These are phyloP conservation scores for Coenobita brevimanus DNA, from an alignment of 1,140 invertebrate genomes.

Conservation along the genomic window DNA sequence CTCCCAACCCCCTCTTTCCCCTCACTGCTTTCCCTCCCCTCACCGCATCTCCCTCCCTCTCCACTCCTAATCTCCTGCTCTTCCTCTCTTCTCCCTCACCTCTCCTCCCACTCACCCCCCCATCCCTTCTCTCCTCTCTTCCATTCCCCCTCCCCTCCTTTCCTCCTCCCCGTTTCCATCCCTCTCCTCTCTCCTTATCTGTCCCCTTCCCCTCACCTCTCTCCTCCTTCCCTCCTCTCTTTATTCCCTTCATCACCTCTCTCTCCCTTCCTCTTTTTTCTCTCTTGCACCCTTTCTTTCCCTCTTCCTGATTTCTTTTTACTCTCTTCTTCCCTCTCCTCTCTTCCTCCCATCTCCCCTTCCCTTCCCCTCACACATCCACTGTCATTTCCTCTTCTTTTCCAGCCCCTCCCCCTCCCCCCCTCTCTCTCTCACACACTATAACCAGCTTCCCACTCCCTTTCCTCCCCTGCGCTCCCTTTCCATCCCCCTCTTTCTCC, in stretches of 20 bases:
- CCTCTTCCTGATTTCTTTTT: neutral
- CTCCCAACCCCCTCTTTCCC: too few relatives aligned
- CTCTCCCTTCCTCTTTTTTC: neutral
- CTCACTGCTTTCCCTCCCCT: too few relatives aligned
- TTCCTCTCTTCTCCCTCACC: too few relatives aligned
- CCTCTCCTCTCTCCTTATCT: neutral
- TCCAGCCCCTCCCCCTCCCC: neutral
- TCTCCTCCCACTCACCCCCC: too few relatives aligned
- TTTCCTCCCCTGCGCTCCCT: neutral
- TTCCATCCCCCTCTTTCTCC: neutral
- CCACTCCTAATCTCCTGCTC: too few relatives aligned
- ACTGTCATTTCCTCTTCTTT: constrained; percentile 12
- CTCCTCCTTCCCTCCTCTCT: neutral
- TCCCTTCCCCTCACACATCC: neutral
- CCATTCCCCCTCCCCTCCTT: neutral
- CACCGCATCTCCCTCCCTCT: too few relatives aligned
- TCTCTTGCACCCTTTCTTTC: neutral
- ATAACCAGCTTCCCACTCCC: constrained; percentile 8
- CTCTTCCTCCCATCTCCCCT: neutral
- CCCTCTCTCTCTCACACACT: neutral
- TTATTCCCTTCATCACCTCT: neutral
- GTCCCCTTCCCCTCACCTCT: neutral
- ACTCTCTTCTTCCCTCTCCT: neutral
- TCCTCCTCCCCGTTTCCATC: neutral
- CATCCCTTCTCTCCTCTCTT: neutral